Evolutionary conservation across 2,888 invertebrate species (phyloP).

Genomic region (Aphidius colemani): DNA sequence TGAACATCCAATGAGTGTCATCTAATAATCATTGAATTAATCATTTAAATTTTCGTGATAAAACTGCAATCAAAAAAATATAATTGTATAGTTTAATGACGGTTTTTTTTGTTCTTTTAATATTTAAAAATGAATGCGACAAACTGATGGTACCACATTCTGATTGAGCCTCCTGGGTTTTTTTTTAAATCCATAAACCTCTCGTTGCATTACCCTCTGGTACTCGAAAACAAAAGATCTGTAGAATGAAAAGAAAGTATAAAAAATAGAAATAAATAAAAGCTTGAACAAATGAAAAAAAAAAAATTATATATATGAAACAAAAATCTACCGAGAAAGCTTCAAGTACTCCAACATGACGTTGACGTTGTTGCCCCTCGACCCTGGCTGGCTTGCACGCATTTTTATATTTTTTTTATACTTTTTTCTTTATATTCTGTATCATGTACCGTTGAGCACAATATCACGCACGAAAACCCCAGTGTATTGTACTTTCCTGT

Average conservation of each 20-base stretch:
- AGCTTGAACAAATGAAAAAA: neutral
- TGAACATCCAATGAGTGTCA: too few species aligned
- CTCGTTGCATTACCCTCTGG: too few species aligned
- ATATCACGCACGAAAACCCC: conserved; percentile 15
- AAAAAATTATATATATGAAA: neutral
- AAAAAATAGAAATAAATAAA: neutral
- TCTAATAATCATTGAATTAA: too few species aligned
- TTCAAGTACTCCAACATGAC: conserved; percentile 10
- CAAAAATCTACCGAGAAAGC: conserved; percentile 5
- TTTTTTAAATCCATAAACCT: too few species aligned
- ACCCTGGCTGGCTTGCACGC: neutral
- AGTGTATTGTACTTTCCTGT: conserved; percentile 9
- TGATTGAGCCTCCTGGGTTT: too few species aligned
- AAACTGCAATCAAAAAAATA: too few species aligned
- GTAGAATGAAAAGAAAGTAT: neutral
- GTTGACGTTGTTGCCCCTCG: neutral
- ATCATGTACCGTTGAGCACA: conserved; percentile 1
- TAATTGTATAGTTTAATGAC: too few species aligned
- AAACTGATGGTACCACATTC: too few species aligned
- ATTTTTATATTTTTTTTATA: neutral
- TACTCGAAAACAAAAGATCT: too few species aligned
- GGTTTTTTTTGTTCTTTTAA: too few species aligned
- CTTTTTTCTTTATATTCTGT: conserved; percentile 7
- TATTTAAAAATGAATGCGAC: too few species aligned
- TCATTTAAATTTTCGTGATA: too few species aligned